These are phyloP conservation scores for Hoplodrina ambigua DNA, from an alignment of 2,888 invertebrate genomes.

Conservation along the genomic window DNA sequence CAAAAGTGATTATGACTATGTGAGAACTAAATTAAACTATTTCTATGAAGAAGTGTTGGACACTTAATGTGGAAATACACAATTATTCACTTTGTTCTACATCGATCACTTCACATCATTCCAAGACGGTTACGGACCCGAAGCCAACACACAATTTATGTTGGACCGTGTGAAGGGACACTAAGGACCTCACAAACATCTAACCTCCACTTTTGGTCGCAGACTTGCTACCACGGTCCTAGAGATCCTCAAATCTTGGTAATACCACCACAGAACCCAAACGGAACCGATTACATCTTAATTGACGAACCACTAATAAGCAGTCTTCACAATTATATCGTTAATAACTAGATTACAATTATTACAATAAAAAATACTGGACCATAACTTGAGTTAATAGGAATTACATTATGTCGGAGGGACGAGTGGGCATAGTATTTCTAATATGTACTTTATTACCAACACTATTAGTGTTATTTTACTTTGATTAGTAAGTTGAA, in stretches of 20 bases:
- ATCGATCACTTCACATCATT: constrained; percentile 60
- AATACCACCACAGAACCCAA: constrained; percentile 67
- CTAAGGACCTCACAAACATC: constrained; percentile 38
- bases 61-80: constrained; percentile 49
- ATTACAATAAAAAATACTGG: constrained; percentile 87
- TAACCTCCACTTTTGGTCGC: constrained; percentile 12
- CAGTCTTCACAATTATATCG: constrained; percentile 85
- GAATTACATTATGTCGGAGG: constrained; percentile 76
- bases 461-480: constrained; percentile 18
- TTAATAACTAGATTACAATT: constrained; percentile 75
- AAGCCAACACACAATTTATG: constrained; percentile 37
- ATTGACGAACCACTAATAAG: constrained; percentile 88
- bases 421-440: constrained; percentile 62
- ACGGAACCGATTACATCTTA: constrained; percentile 73
- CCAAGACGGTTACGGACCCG: constrained; percentile 38
- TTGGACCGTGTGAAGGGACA: constrained; percentile 40
- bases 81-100: constrained; percentile 18
- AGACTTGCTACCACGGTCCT: constrained; percentile 12
- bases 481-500: constrained; percentile 11
- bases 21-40: constrained; percentile 45
- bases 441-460: constrained; percentile 64
- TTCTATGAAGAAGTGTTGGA: constrained; percentile 51
- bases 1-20: constrained; percentile 44
- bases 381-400: constrained; percentile 88
- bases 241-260: constrained; percentile 42